Conservation (phyloP, 1,140 invertebrate genomes). For the Drosophila yakuba region DNA sequence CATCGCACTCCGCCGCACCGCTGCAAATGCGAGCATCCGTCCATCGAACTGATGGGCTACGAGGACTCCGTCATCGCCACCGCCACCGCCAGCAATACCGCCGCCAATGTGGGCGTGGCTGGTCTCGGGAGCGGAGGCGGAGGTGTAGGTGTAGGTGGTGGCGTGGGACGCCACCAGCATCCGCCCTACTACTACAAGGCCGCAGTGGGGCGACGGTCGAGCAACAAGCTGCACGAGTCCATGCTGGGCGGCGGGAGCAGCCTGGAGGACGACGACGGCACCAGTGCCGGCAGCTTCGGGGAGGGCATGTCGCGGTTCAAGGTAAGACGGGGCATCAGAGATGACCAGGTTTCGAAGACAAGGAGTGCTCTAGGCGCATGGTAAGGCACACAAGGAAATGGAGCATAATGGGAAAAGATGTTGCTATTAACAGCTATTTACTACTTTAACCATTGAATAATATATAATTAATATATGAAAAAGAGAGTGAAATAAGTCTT, state of each 20-base stretch:
- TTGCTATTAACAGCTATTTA: no score
- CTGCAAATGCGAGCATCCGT: constrained; percentile 78
- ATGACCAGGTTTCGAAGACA: background rate
- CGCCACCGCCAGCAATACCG: constrained; percentile 43
- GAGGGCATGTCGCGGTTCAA: constrained; percentile 67
- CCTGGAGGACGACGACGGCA: constrained; percentile 67
- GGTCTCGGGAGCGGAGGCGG: background rate
- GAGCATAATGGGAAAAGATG: no score
- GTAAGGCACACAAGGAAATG: background rate
- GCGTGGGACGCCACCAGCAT: constrained; percentile 64
- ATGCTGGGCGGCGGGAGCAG: constrained; percentile 71
- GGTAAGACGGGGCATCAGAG: constrained; percentile 49
- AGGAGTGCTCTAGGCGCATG: background rate
- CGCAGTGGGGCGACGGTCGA: constrained; percentile 47
- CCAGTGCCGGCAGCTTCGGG: constrained; percentile 66
- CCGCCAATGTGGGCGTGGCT: constrained; percentile 38
- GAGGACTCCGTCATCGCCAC: constrained; percentile 58
- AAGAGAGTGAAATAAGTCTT: no score
- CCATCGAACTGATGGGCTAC: constrained; percentile 71
- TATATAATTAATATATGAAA: no score
- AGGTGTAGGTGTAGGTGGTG: background rate
- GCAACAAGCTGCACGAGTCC: constrained; percentile 68
- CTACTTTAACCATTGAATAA: no score
- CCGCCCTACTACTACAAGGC: constrained; percentile 74
- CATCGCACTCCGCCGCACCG: constrained; percentile 69